These are phyloP conservation scores for Iguana delicatissima DNA, from an alignment of 2,797 vertebrate species.

Conservation along the genomic window DNA sequence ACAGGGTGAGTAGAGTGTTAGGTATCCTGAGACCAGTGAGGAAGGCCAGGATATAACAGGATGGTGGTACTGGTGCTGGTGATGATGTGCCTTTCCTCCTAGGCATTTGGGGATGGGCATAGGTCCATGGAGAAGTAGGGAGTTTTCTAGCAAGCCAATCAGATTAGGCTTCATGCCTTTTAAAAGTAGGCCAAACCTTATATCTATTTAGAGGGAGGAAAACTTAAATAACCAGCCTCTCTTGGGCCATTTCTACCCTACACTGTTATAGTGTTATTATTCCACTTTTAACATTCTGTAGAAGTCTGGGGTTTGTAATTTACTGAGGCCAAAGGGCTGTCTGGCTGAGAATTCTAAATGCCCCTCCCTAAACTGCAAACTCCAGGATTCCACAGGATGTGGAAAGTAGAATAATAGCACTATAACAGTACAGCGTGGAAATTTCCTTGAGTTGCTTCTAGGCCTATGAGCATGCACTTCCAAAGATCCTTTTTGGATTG, in stretches of 20 bases:
- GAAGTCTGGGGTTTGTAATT: too few relatives aligned
- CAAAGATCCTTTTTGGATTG: not conserved
- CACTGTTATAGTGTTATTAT: too few relatives aligned
- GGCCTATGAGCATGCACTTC: not conserved
- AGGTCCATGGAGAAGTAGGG: not conserved
- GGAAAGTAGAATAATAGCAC: too few relatives aligned
- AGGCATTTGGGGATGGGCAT: not conserved
- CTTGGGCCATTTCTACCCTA: not conserved
- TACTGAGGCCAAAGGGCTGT: too few relatives aligned
- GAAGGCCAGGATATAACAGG: not conserved
- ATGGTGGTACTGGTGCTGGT: not conserved
- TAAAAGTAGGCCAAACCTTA: not conserved
- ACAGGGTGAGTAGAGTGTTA: not conserved
- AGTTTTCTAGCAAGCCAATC: not conserved
- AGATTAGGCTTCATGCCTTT: not conserved
- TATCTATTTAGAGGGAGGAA: not conserved
- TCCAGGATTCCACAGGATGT: too few relatives aligned
- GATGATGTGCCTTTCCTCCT: not conserved
- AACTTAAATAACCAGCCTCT: not conserved
- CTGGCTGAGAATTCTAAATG: too few relatives aligned
- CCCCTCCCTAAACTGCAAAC: too few relatives aligned
- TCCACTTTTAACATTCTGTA: too few relatives aligned
- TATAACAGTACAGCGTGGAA: too few relatives aligned
- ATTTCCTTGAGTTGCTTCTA: not conserved
- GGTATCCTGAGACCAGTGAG: not conserved